Evolutionary conservation across 2,888 invertebrate genomes (phyloP).

Genomic region (Tetropium fuscum): DNA sequence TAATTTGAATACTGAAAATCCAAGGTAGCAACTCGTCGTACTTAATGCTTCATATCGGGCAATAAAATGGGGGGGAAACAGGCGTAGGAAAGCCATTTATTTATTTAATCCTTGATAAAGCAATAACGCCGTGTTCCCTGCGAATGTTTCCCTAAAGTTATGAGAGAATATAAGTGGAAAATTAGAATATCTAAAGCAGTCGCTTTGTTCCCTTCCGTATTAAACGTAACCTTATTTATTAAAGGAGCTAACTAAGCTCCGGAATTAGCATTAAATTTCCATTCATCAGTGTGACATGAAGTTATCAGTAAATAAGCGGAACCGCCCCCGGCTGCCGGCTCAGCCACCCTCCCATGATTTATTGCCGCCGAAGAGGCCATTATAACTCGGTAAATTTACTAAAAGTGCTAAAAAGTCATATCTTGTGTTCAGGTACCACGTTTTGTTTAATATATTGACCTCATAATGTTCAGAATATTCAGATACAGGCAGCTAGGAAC

Average conservation of each 20-base stretch:
- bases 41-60: constrained; percentile 22
- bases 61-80: constrained; percentile 31
- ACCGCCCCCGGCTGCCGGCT: constrained; percentile 54
- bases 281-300: constrained; percentile 65
- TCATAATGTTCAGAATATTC: too few relatives aligned
- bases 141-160: constrained; percentile 52
- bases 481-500: too few relatives aligned
- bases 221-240: constrained; percentile 63
- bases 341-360: constrained; percentile 55
- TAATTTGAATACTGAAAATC: too few relatives aligned
- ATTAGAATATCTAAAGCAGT: constrained; percentile 61
- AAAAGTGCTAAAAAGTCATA: constrained; percentile 5
- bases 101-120: constrained; percentile 50
- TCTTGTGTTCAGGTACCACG: too few relatives aligned
- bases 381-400: constrained; percentile 55
- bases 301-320: constrained; percentile 65
- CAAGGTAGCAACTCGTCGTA: not conserved
- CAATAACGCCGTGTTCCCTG: constrained; percentile 44
- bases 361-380: constrained; percentile 52
- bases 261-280: constrained; percentile 65
- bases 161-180: constrained; percentile 58
- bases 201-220: constrained; percentile 59
- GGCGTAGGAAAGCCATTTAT: constrained; percentile 43
- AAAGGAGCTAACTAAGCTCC: constrained; percentile 61
- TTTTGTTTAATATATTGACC: too few relatives aligned